A percentile compares a stretch with the other conserved stretches of the same genome.
phyloP scores from a whole-genome alignment of 2,888 invertebrate species.

The Drepanosiphum platanoidis region DNA sequence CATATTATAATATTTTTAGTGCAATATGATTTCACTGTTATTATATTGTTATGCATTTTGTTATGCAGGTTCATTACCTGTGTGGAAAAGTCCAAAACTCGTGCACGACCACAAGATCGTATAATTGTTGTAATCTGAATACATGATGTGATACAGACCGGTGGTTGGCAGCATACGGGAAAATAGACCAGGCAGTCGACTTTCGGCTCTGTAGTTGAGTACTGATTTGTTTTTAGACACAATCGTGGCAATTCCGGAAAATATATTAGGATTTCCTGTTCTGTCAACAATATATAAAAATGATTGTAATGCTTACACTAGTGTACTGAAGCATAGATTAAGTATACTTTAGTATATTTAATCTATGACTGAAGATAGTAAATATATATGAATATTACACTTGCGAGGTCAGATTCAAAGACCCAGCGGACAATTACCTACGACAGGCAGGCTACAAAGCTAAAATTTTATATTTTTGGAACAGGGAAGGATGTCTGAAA shows the following conservation, averaged over 20 bases:
- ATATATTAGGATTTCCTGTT: slow-evolving; percentile 73
- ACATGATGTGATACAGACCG: slow-evolving; percentile 77
- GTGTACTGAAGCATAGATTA: too few species aligned
- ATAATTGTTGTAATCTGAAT: slow-evolving; percentile 78
- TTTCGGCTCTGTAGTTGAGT: slow-evolving; percentile 73
- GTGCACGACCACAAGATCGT: slow-evolving; percentile 81
- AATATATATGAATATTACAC: too few species aligned
- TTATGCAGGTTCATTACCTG: slow-evolving; percentile 70
- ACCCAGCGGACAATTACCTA: too few species aligned
- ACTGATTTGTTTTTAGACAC: slow-evolving; percentile 69
- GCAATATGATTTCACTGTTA: background rate
- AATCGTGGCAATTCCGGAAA: slow-evolving; percentile 74
- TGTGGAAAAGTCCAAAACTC: slow-evolving; percentile 73
- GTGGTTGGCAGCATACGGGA: slow-evolving; percentile 77
- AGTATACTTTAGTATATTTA: too few species aligned
- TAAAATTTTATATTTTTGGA: too few species aligned
- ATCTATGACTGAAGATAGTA: too few species aligned
- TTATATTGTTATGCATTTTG: too few species aligned
- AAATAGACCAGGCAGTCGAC: slow-evolving; percentile 74
- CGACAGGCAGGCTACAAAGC: too few species aligned
- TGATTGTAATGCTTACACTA: too few species aligned
- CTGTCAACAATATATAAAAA: slow-evolving; percentile 68
- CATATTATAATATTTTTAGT: background rate
- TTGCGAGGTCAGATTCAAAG: too few species aligned
- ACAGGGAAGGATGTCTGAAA: too few species aligned